Evolutionary conservation across 1,140 invertebrate species (phyloP).

Genomic region (Battus philenor): DNA sequence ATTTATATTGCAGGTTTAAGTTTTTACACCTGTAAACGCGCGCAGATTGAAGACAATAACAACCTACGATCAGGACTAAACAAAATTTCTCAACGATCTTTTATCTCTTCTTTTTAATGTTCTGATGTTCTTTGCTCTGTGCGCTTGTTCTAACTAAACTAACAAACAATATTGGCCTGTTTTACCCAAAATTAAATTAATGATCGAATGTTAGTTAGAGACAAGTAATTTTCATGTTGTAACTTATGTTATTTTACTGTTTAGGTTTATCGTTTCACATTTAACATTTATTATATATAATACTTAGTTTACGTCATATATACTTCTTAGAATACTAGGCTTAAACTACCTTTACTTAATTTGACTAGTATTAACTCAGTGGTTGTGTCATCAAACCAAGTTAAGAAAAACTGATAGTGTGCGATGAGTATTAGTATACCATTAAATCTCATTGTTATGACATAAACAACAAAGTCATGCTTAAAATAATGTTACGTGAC

Average conservation of each 20-base stretch:
- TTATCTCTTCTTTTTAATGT: not conserved
- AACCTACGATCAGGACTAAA: not conserved
- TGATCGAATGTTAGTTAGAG: constrained; percentile 12
- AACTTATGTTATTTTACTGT: not conserved
- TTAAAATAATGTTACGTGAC: too few species aligned
- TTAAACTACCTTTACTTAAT: too few species aligned
- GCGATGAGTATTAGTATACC: too few species aligned
- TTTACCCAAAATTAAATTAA: not conserved
- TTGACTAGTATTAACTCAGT: too few species aligned
- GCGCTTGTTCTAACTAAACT: constrained; percentile 17
- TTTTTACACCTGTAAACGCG: constrained; percentile 10
- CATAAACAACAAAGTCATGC: too few species aligned
- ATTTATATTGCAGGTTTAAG: constrained; percentile 15
- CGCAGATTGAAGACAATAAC: constrained; percentile 2
- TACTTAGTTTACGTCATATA: too few species aligned
- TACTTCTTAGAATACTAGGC: too few species aligned
- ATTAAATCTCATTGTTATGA: too few species aligned
- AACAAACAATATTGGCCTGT: not conserved
- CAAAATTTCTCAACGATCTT: not conserved
- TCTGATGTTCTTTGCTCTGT: constrained; percentile 12
- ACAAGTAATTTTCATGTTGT: constrained; percentile 1
- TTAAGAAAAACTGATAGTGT: too few species aligned
- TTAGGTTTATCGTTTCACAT: too few species aligned
- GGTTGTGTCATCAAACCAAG: too few species aligned
- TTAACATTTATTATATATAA: too few species aligned